Percentiles rank a stretch among this genome's conserved stretches.
Conservation (phyloP, 2,797 vertebrate species). For the Atherinosoma microstoma region DNA sequence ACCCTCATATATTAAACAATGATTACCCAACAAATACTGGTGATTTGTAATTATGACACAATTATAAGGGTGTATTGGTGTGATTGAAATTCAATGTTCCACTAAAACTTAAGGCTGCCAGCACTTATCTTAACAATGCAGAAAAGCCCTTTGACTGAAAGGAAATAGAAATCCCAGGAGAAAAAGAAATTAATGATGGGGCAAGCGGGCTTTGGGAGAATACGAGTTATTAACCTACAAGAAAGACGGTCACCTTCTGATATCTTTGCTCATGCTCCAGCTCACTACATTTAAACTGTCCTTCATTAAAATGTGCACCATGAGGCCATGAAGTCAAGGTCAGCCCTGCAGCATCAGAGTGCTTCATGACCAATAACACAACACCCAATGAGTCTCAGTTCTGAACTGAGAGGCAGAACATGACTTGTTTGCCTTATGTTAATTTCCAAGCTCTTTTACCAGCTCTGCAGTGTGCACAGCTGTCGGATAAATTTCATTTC, state of each 20-base stretch:
- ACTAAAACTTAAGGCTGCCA: conserved; percentile 27
- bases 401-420: conserved; percentile 22
- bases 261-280: not conserved
- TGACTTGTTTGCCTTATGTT: conserved; percentile 49
- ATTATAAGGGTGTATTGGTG: conserved; percentile 40
- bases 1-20: conserved; percentile 47
- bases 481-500: not conserved
- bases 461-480: not conserved
- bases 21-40: conserved; percentile 45
- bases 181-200: conserved; percentile 28
- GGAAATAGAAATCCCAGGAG: conserved; percentile 24
- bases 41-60: conserved; percentile 62
- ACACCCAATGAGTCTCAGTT: conserved; percentile 13
- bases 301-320: conserved; percentile 32
- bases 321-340: conserved; percentile 53
- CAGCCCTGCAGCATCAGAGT: conserved; percentile 41
- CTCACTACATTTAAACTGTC: conserved; percentile 25
- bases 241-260: conserved; percentile 24
- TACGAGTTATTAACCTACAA: conserved; percentile 41
- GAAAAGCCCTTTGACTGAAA: conserved; percentile 26
- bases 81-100: conserved; percentile 53
- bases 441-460: conserved; percentile 29
- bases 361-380: conserved; percentile 63
- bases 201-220: conserved; percentile 13
- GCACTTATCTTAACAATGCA: conserved; percentile 31